Evolutionary conservation across 2,888 invertebrate species (phyloP).

Genomic region (Branchipolynoe longqiensis): DNA sequence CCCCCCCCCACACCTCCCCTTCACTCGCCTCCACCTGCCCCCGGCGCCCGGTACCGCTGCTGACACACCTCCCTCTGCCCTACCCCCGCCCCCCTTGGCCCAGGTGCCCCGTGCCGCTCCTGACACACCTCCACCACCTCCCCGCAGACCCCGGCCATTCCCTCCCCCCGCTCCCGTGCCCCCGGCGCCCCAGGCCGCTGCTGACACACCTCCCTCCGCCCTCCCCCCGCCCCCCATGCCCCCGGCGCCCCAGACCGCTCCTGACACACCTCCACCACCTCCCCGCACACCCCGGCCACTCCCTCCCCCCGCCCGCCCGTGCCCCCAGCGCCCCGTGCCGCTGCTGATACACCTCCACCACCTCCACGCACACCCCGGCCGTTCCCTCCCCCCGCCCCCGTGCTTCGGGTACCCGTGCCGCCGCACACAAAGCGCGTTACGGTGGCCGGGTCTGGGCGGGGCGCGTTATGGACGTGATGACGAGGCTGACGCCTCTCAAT

Average conservation of each 20-base stretch:
- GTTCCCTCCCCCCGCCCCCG: not conserved
- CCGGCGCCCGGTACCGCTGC: not conserved
- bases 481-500: not conserved
- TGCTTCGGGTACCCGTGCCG: not conserved
- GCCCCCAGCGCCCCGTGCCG: not conserved
- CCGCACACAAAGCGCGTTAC: not conserved
- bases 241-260: not conserved
- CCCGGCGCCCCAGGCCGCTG: not conserved
- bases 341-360: not conserved
- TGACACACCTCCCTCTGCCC: no score
- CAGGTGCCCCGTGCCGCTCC: not conserved
- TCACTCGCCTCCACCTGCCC: not conserved
- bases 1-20: constrained; percentile 5
- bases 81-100: not conserved
- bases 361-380: not conserved
- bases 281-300: not conserved
- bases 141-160: not conserved
- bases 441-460: not conserved
- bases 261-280: not conserved
- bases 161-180: not conserved
- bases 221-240: not conserved
- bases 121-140: not conserved
- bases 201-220: not conserved
- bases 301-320: not conserved
- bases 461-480: constrained; percentile 12